These are phyloP conservation scores for zebrafish (Danio rerio) DNA, from an alignment of 2,113 vertebrate genomes.

Conservation along the genomic window DNA sequence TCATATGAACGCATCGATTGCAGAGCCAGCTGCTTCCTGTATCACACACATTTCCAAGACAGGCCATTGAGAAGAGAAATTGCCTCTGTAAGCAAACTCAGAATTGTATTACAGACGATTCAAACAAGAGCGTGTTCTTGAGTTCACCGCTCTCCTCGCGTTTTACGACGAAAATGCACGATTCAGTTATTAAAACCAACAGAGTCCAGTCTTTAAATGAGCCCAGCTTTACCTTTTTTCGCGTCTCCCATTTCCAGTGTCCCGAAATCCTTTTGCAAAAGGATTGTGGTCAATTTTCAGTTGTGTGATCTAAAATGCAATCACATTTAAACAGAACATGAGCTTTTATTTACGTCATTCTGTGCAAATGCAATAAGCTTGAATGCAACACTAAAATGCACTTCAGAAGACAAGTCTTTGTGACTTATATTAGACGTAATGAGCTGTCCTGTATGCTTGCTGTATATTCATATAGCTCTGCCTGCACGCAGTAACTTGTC, in stretches of 20 bases:
- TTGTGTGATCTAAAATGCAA: conserved; percentile 89
- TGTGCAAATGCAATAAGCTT: no score
- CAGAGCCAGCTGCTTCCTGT: conserved; percentile 94
- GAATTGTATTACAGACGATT: not conserved
- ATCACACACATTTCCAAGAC: not conserved
- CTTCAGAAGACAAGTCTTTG: no score
- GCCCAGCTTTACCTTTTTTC: conserved; percentile 90
- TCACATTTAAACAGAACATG: not conserved
- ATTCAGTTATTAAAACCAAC: no score
- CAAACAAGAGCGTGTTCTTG: not conserved
- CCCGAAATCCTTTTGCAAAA: conserved; percentile 98
- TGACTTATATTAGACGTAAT: no score
- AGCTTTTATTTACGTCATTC: no score
- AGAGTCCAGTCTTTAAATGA: not conserved
- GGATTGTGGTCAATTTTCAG: conserved; percentile 99
- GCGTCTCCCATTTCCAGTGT: conserved; percentile 96
- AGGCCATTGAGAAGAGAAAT: not conserved
- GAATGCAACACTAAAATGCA: no score
- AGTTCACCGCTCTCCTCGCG: no score
- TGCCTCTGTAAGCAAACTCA: not conserved
- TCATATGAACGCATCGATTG: conserved; percentile 96
- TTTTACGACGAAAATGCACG: not conserved
- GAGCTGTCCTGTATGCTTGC: not conserved
- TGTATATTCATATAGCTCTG: not conserved
- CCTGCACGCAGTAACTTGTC: conserved; percentile 14